Evolutionary conservation across 2,888 invertebrate genomes (phyloP).

Genomic region (Tipula helvola): DNA sequence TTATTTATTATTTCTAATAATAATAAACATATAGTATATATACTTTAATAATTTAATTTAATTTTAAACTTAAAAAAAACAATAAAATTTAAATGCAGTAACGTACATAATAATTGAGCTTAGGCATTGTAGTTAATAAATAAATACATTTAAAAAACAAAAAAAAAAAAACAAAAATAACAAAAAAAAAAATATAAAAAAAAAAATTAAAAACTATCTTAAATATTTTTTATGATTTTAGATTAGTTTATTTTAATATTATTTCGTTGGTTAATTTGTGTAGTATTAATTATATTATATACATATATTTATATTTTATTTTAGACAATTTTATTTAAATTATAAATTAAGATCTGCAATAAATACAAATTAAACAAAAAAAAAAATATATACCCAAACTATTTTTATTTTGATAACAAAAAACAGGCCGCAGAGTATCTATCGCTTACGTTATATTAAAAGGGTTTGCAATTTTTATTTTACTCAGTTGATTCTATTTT

Average conservation of each 20-base stretch:
- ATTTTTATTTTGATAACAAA: background rate
- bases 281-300: background rate
- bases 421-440: background rate
- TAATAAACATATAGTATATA: background rate
- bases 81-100: conserved; percentile 5
- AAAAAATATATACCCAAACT: background rate
- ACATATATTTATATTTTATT: conserved; percentile 4
- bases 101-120: conserved; percentile 10
- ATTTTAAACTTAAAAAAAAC: background rate
- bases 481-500: background rate
- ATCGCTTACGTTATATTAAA: background rate
- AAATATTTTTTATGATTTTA: background rate
- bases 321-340: background rate
- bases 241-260: background rate
- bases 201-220: background rate
- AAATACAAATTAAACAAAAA: background rate
- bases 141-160: conserved; percentile 6
- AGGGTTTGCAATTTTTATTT: background rate
- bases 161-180: background rate
- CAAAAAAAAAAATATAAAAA: background rate
- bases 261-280: background rate
- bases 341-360: conserved; percentile 5
- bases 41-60: background rate
- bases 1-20: background rate
- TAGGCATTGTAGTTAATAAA: conserved; percentile 10